Evolutionary conservation across 2,888 invertebrate species (phyloP), one percentile per base, ranked within the genome.

Genomic region (Rhamnusium bicolor): DNA sequence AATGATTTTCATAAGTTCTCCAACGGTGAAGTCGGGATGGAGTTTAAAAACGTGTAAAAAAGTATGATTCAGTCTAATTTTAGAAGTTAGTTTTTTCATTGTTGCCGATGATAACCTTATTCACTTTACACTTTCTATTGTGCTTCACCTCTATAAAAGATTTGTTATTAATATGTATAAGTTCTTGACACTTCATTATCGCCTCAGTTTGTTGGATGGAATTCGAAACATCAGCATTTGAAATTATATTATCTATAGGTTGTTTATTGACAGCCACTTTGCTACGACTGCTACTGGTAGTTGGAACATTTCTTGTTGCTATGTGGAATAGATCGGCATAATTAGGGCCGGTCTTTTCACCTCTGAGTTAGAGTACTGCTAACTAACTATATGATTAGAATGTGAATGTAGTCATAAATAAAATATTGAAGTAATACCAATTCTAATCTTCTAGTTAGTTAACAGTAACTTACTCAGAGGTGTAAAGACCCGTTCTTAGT

Each of bases 21-120:
- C 46, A 62, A 5, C 24, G 7, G 19, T 62, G 19, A 62, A 62
- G 19, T 62, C 46, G 46, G 62, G 62, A 62, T 62, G 62, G 19
- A 62, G 46, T 12, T 62, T 62, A 46, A 62, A 46, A 10, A 60
- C 60, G 27, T 60, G 60, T 27, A 60, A 32, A 14, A 60, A 60
- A 3, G 60, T 27, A 18, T 62, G 14, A 12, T 24, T 40, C 2
- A 16, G 3, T 16, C 21, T 21, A 46, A 62, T 12, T 62, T 62
- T 62, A 19, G 40, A 40, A 18, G 46, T 62, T 12, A 62, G 46
- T 32, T n/a, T 32, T 40, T 19, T 46, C 46, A 14, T 62, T 62
- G 46, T 19, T 62, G 46, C 62, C 62, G 19, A 62, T 46, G 46
- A 62, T 62, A 4, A 46, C 40, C 46, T 62, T 62, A 19, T 62